These are phyloP conservation scores for Pica pica DNA, from an alignment of 2,113 vertebrate species.

Conservation along the genomic window DNA sequence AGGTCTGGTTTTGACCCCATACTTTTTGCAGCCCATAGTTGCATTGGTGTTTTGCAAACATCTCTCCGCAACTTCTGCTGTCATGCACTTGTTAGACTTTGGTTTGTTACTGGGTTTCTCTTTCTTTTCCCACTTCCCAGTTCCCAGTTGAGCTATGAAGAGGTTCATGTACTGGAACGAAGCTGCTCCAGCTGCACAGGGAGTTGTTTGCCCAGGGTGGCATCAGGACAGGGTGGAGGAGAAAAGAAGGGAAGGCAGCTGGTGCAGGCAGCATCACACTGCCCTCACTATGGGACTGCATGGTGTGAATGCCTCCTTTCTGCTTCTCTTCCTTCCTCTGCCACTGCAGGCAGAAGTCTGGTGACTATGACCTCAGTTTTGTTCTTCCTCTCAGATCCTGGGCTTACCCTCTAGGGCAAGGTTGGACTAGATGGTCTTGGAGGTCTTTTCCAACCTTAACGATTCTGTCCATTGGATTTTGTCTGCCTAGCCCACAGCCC, in stretches of 20 bases:
- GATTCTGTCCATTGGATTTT: background rate
- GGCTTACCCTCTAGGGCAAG: background rate
- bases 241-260: background rate
- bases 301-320: background rate
- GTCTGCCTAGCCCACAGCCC: background rate
- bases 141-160: background rate
- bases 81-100: background rate
- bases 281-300: accelerated
- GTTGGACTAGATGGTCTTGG: background rate
- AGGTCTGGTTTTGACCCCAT: background rate
- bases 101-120: background rate
- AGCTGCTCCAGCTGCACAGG: background rate
- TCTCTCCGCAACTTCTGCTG: background rate
- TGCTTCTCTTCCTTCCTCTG: background rate
- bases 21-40: background rate
- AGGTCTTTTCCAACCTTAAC: background rate
- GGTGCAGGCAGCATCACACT: background rate
- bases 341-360: background rate
- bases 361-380: background rate
- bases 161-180: accelerated
- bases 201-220: background rate
- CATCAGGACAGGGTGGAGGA: background rate
- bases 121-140: background rate
- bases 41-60: background rate
- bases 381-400: background rate